Evolutionary conservation across 2,113 vertebrate species (phyloP).

Genomic region (Microcebus lehilahytsara): DNA sequence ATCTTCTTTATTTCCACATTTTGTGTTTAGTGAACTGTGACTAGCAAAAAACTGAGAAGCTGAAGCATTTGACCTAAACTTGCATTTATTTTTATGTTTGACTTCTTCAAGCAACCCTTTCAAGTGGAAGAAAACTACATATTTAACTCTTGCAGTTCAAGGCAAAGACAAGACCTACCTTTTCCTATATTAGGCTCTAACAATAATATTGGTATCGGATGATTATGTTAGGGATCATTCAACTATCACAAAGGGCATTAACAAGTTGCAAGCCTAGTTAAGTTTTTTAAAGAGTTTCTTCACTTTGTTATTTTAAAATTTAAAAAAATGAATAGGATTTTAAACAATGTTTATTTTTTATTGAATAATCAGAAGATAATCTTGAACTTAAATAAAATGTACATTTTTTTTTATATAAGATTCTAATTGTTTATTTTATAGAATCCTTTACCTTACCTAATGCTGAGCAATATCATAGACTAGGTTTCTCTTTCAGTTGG

Average conservation of each 20-base stretch:
- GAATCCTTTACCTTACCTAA: not conserved
- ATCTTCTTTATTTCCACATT: not conserved
- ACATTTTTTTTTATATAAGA: not conserved
- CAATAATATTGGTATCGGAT: not conserved
- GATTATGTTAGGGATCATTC: not conserved
- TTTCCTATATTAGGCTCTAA: not conserved
- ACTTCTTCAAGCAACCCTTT: not conserved
- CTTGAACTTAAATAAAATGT: not conserved
- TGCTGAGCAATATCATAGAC: not conserved
- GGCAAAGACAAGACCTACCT: not conserved
- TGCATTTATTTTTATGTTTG: conserved; percentile 16
- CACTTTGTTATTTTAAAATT: not conserved
- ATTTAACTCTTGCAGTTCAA: not conserved
- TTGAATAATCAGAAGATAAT: not conserved
- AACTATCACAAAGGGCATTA: not conserved
- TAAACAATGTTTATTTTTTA: not conserved
- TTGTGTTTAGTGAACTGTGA: conserved; percentile 15
- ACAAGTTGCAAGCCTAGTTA: not conserved
- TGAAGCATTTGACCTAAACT: not conserved
- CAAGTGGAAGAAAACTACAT: not conserved
- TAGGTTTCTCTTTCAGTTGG: not conserved
- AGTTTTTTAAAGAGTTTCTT: not conserved
- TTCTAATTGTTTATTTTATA: not conserved
- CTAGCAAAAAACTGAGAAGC: not conserved
- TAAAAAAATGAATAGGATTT: not conserved